These are phyloP conservation scores for Leptoteleia sp. DNA, from an alignment of 1,140 invertebrate genomes.

Conservation along the genomic window DNA sequence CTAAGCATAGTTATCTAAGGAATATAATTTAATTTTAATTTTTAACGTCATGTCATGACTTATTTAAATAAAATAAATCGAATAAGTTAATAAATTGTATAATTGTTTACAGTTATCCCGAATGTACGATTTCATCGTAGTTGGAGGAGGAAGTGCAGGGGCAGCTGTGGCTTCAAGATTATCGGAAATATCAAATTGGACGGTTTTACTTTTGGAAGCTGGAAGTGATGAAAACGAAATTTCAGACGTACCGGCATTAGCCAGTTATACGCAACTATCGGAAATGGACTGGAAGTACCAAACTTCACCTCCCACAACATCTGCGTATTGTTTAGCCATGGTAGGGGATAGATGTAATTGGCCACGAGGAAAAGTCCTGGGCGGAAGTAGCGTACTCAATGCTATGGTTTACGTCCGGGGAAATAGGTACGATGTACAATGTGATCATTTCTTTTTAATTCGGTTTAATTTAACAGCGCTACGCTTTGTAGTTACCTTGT, in stretches of 20 bases:
- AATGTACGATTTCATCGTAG: slow-evolving; percentile 91
- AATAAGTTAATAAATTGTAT: no score
- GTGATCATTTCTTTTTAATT: background rate
- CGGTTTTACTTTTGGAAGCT: slow-evolving; percentile 90
- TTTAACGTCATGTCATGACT: no score
- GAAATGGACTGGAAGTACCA: slow-evolving; percentile 96
- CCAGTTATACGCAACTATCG: slow-evolving; percentile 88
- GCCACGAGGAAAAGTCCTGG: slow-evolving; percentile 93
- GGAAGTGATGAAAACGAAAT: slow-evolving; percentile 91
- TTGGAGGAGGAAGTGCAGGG: slow-evolving; percentile 95
- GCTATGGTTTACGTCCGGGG: slow-evolving; percentile 98
- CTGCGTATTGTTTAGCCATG: slow-evolving; percentile 91
- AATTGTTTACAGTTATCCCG: slow-evolving; percentile 83
- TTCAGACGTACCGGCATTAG: slow-evolving; percentile 88
- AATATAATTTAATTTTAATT: no score
- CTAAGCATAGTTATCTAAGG: no score
- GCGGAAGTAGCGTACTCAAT: slow-evolving; percentile 96
- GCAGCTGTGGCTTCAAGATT: slow-evolving; percentile 95
- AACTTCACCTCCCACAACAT: slow-evolving; percentile 89
- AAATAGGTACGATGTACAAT: slow-evolving; percentile 82
- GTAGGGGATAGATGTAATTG: slow-evolving; percentile 91
- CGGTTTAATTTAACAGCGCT: background rate
- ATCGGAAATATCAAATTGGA: slow-evolving; percentile 90
- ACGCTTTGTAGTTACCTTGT: background rate
- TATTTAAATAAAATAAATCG: no score